A percentile compares a stretch with the other conserved stretches of the same genome.
phyloP scores from a whole-genome alignment of 2,113 vertebrate species.

The Tenrec ecaudatus region DNA sequence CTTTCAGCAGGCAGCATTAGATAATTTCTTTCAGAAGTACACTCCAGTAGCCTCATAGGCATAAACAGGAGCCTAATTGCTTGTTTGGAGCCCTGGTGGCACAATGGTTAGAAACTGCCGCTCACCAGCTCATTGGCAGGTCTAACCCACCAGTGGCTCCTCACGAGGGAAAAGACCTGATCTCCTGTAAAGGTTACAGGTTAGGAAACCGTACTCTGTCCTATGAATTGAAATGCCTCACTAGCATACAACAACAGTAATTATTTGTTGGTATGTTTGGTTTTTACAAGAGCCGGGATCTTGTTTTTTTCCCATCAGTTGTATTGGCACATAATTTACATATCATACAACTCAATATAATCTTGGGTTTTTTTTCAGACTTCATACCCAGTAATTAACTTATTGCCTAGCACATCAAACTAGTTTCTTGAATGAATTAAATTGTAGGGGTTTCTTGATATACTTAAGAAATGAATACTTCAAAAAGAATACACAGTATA shows the following conservation, averaged over 20 bases:
- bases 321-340: too few species aligned
- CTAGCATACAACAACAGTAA: neutral
- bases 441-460: slow-evolving; percentile 20
- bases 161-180: neutral
- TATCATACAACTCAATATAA: too few species aligned
- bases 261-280: slow-evolving; percentile 45
- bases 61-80: neutral
- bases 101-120: too few species aligned
- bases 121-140: too few species aligned
- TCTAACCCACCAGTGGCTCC: too few species aligned
- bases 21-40: too few species aligned
- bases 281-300: slow-evolving; percentile 25
- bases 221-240: neutral
- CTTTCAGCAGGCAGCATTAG: too few species aligned
- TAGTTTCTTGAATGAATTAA: slow-evolving; percentile 48
- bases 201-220: neutral
- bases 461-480: slow-evolving; percentile 26
- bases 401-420: neutral
- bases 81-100: neutral
- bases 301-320: neutral
- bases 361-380: slow-evolving; percentile 24
- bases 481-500: slow-evolving; percentile 15
- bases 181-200: neutral
- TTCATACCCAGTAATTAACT: slow-evolving; percentile 48
- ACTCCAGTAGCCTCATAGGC: too few species aligned